Evolutionary conservation across 2,113 vertebrate species (phyloP), one percentile per base, ranked within the genome.

Genomic region (Speoplatyrhinus poulsoni): DNA sequence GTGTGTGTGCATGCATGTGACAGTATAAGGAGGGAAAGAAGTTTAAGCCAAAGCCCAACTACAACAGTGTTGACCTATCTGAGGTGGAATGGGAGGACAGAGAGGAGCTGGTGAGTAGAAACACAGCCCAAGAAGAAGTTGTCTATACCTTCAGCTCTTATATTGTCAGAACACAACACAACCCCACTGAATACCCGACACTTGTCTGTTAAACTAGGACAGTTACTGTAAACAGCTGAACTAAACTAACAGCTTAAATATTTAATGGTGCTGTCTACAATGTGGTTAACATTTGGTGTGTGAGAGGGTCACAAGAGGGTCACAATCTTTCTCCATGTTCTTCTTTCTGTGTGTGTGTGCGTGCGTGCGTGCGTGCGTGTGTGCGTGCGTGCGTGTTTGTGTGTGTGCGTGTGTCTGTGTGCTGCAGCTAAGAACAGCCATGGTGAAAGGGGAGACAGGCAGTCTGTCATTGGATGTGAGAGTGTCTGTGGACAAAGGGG

Each of bases 1-100:
- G 13, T 64, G 1, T 64, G 6, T 89, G 62, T 77, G 1, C 75
- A 16, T 58, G 17, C 66, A 59, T 48, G 16, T 73, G 32, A 10
- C 80, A 97, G 96, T 98, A 99, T 72, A 95, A 94, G 83, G 96
- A 99, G 53, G 97, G 96, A 5, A 96, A 95, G 88, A 97, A 94
- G 55, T 82, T 98, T 50, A 96, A 93, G 68, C 95, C 96, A 7
- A 98, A 97, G 75, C 97, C 96, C 0, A 99, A 98, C 83, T 99
- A 98, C 82, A 99, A 98, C 90, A 98, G 97, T 0, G 96, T 99
- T 55, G 97, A 98, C 70, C 93, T 99, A 62, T 93, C 94, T 0
- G 96, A 98, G 81, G 95, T 98, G 70, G 97, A 98, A 78, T 97
- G 96, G 96, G 96, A 96, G 82, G 96, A 98, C 81, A 89, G 33